Evolutionary conservation across 2,797 vertebrate genomes (phyloP).

Genomic region (Chanos chanos): DNA sequence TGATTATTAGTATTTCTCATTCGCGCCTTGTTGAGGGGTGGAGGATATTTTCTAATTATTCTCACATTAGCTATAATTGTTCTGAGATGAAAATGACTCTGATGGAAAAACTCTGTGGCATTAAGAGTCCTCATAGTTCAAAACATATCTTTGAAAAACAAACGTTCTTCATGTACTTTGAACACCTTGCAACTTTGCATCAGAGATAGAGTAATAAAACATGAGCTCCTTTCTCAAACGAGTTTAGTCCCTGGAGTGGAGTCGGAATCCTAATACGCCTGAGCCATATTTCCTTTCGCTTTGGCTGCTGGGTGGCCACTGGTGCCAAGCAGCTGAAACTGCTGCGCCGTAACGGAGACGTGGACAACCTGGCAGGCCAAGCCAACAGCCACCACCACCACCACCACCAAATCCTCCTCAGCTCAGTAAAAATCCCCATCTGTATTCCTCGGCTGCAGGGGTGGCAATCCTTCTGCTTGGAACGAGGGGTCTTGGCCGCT

Average conservation of each 20-base stretch:
- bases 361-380: slow-evolving; percentile 49
- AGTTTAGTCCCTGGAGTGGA: slow-evolving; percentile 57
- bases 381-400: slow-evolving; percentile 57
- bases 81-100: no score
- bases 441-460: slow-evolving; percentile 38
- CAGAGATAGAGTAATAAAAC: slow-evolving; percentile 31
- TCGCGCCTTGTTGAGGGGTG: no score
- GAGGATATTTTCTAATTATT: no score
- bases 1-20: no score
- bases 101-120: no score
- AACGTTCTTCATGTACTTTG: no score
- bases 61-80: no score
- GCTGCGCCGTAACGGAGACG: slow-evolving; percentile 62
- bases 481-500: slow-evolving; percentile 3
- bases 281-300: slow-evolving; percentile 53
- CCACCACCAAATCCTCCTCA: slow-evolving; percentile 63
- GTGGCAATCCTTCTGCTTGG: not conserved
- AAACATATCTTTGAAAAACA: no score
- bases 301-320: slow-evolving; percentile 41
- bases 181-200: no score
- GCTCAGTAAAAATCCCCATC: slow-evolving; percentile 61
- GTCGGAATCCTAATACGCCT: slow-evolving; percentile 48
- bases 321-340: slow-evolving; percentile 67
- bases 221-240: slow-evolving; percentile 48
- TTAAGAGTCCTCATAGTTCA: no score